Evolutionary conservation across 2,797 vertebrate species (phyloP).

Genomic region (Poecilia velifera): DNA sequence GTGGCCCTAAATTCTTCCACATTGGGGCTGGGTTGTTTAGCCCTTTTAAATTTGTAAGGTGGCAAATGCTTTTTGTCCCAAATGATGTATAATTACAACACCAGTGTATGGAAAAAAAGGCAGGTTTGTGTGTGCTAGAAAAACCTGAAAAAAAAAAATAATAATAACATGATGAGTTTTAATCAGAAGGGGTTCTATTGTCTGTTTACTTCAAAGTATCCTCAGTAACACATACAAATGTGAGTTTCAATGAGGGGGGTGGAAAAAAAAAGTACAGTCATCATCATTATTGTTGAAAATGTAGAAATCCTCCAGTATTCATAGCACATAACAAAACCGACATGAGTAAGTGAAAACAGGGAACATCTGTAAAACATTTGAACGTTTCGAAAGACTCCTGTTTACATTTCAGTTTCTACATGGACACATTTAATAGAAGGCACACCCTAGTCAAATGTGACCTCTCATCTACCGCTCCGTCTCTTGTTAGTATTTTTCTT

Average conservation of each 20-base stretch:
- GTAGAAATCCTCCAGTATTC: conserved; percentile 42
- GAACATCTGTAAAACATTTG: conserved; percentile 38
- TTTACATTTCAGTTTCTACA: conserved; percentile 57
- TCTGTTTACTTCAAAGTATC: conserved; percentile 60
- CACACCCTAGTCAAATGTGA: conserved; percentile 72
- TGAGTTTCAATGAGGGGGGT: conserved; percentile 31
- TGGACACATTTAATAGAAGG: conserved; percentile 69
- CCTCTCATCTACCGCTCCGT: conserved; percentile 37
- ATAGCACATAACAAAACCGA: conserved; percentile 13
- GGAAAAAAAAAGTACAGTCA: conserved; percentile 39
- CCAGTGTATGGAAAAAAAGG: conserved; percentile 22
- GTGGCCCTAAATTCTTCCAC: neutral
- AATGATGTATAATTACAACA: no score
- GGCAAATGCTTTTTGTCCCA: neutral
- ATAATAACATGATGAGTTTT: neutral
- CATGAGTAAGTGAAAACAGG: conserved; percentile 26
- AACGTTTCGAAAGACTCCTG: conserved; percentile 44
- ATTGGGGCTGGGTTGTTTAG: neutral
- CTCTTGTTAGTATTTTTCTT: conserved; percentile 20
- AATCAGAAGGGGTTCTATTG: neutral
- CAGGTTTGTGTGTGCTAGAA: neutral
- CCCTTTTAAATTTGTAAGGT: neutral
- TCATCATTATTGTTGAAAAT: conserved; percentile 49
- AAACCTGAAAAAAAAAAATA: conserved; percentile 10
- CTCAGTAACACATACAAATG: conserved; percentile 65